These are phyloP conservation scores for Boulengeromyrus knoepffleri DNA, from an alignment of 2,113 vertebrate genomes.

Conservation along the genomic window DNA sequence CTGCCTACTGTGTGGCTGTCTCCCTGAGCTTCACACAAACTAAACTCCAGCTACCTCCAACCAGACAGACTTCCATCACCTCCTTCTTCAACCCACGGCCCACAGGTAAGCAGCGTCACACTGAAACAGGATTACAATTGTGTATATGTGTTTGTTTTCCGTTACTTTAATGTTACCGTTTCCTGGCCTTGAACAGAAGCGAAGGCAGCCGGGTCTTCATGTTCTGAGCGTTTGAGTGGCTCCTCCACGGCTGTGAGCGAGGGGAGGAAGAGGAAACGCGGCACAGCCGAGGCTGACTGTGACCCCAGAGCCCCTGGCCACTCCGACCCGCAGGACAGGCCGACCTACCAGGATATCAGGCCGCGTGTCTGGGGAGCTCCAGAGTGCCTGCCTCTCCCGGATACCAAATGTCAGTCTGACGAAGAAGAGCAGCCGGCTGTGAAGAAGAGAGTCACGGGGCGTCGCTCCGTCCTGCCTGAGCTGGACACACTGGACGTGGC, in stretches of 20 bases:
- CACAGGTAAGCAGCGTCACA: slow-evolving; percentile 35
- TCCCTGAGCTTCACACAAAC: slow-evolving; percentile 65
- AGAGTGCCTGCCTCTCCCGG: not conserved
- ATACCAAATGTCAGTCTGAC: not conserved
- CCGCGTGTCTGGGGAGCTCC: not conserved
- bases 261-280: slow-evolving; percentile 38
- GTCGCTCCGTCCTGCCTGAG: not conserved
- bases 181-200: not conserved
- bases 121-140: not conserved
- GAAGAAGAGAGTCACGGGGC: not conserved
- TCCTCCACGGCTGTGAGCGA: not conserved
- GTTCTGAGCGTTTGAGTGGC: not conserved
- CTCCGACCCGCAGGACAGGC: not conserved
- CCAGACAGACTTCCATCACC: slow-evolving; percentile 60
- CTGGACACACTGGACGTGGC: slow-evolving; percentile 26
- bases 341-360: too few relatives aligned
- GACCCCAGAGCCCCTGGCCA: not conserved
- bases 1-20: slow-evolving; percentile 52
- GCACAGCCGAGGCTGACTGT: slow-evolving; percentile 28
- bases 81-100: slow-evolving; percentile 47
- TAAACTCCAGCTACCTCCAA: slow-evolving; percentile 54
- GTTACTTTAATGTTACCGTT: not conserved
- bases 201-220: not conserved
- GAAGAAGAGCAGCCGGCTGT: not conserved
- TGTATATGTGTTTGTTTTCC: not conserved